Evolutionary conservation across 2,113 vertebrate species (phyloP), one percentile per base, ranked within the genome.

Genomic region (Hydrochoerus hydrochaeris): DNA sequence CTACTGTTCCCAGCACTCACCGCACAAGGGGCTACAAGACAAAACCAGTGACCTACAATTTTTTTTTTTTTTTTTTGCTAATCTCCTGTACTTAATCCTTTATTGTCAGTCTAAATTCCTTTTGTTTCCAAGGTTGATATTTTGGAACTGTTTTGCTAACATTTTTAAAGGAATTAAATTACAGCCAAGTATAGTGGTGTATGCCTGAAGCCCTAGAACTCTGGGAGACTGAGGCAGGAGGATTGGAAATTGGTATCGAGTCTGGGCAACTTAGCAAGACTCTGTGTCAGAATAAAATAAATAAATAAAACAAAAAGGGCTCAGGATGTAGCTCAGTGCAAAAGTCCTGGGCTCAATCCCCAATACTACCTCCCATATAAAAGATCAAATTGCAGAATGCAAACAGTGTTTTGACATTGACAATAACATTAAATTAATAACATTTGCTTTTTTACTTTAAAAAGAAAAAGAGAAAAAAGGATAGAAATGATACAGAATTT

Each of bases 141-240:
- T 85, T 87, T 60, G 41, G 38, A 89, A 95, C 22, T 75, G 28
- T n/a, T 80, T 69, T 54, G 38, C n/a, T 81, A 93, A 86, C 44
- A 16, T 52, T 84, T 58, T 46, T 49, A 49, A 78, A 32, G 24
- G 26, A 26, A 17, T 77, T 30, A 49, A 77, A 77, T 78, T 49
- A 78, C 41, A 78, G 44, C 44, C 75, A 78, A 49, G 75, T 16
- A 1, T 30, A 46, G 26, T 78, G 75, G 44, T 49, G 28, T 41
- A 78, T 49, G 41, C 41, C 73, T 77, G 13, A 12, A 46, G 7
- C 17, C 41, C 73, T 44, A 46, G 73, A 3, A 49, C 28, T 30
- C 26, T 32, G 13, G 75, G 75, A 49, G 26, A 28, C 26, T 78
- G 75, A 78, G 75, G 44, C 41, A 77, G 26, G 26, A 77, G 44